Base-by-base conservation (phyloP, 37 sponge, comb jelly and placozoan species). In the Eunapius fragilis region DNA sequence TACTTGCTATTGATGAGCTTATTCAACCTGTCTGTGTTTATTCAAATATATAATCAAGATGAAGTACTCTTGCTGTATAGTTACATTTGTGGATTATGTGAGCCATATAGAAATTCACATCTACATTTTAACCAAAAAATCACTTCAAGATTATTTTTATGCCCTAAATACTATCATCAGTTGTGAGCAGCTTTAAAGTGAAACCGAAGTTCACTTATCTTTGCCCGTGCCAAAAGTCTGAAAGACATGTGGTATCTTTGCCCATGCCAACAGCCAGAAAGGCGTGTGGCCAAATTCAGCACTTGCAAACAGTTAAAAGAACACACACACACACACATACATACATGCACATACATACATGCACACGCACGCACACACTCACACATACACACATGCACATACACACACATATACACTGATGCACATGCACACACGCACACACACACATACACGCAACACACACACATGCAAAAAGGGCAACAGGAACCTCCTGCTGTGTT, bases 41-140 rank as follows among this genome's bases (percentile, higher is more conserved):
- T 49, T 50, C 75, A 7, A 84, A 84, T 75, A n/a, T n/a, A 75
- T 74, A 23, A 33, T 84, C 67, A 37, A 74, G 58, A 50, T 58
- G 58, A 17, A 11, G 74, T 48, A 45, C 25, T 2, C n/a, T 84
- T 26, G 72, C 84, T 6, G 33, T 25, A 17, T 35, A 74, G 67
- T 84, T 31, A 31, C 75, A 31, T 28, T 84, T 31, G 47, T 84
- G 17, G 84, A 84, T 25, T 38, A 58, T 11, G 73, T 84, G 67
- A 31, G 30, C 32, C 50, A 48, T 34, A 58, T 84, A 23, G 84
- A 84, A 49, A 75, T 84, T 19, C 84, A 84, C 30, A 35, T 84
- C 31, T 5, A n/a, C 0, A 25, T 19, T 17, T 12, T 2, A 17
- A 13, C 19, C 17, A 58, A 1, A 58, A 17, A 0, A 19, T 1